Conservation (phyloP, 2,888 invertebrate species). For the Lamproptera curius region DNA sequence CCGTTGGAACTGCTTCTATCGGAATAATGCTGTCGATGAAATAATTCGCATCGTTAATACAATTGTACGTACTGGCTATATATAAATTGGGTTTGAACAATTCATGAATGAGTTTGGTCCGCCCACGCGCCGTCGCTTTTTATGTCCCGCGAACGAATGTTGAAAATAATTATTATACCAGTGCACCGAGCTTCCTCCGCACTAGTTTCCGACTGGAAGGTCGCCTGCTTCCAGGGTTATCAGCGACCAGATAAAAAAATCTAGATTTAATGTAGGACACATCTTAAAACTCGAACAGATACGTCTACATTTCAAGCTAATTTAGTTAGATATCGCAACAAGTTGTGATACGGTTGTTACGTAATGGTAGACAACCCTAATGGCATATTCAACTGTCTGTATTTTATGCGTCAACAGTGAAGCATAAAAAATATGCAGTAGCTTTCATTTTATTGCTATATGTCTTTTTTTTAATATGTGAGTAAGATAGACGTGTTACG, state of each 20-base stretch:
- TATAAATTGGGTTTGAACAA: constrained; percentile 24
- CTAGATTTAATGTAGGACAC: neutral
- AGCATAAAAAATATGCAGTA: constrained; percentile 15
- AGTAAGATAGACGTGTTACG: too few relatives aligned
- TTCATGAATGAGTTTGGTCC: constrained; percentile 41
- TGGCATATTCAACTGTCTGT: constrained; percentile 2
- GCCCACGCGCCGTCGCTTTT: constrained; percentile 41
- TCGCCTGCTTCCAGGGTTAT: constrained; percentile 33
- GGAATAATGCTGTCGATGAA: constrained; percentile 12
- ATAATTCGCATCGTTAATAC: constrained; percentile 3
- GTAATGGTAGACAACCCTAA: constrained; percentile 16
- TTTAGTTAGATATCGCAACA: neutral
- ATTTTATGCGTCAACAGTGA: constrained; percentile 19
- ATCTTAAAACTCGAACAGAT: neutral
- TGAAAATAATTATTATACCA: constrained; percentile 68
- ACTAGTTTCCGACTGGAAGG: constrained; percentile 40
- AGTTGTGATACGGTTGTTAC: too few relatives aligned
- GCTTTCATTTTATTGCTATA: too few relatives aligned
- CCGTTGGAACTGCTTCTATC: neutral
- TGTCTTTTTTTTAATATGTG: too few relatives aligned
- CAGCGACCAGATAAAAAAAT: neutral
- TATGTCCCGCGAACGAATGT: constrained; percentile 35
- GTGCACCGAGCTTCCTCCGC: constrained; percentile 44
- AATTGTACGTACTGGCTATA: constrained; percentile 8
- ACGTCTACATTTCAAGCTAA: neutral